These are phyloP conservation scores for Pseudomyrmex gracilis DNA, from an alignment of 1,140 invertebrate genomes.

Conservation along the genomic window DNA sequence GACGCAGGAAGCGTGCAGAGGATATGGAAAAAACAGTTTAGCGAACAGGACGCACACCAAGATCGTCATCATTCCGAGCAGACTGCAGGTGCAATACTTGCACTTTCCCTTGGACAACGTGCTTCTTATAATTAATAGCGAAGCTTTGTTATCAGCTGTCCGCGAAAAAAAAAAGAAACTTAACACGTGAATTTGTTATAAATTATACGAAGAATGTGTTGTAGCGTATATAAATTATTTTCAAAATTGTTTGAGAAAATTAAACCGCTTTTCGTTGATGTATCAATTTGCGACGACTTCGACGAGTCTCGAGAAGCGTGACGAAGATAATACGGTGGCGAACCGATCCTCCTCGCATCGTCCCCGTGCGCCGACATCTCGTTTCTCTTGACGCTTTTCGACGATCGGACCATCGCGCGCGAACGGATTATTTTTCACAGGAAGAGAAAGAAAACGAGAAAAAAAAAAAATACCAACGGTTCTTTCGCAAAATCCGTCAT, in stretches of 20 bases:
- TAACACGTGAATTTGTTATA: background rate
- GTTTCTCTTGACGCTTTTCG: slow-evolving; percentile 18
- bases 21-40: slow-evolving; percentile 70
- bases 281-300: background rate
- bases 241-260: background rate
- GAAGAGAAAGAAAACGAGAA: background rate
- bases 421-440: slow-evolving; percentile 35
- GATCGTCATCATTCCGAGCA: slow-evolving; percentile 22
- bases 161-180: background rate
- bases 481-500: slow-evolving; percentile 23
- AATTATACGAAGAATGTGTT: too few relatives aligned
- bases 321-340: slow-evolving; percentile 24
- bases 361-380: slow-evolving; percentile 2
- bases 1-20: slow-evolving; percentile 74
- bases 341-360: background rate
- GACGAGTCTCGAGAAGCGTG: background rate
- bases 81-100: slow-evolving; percentile 24
- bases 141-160: background rate
- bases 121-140: slow-evolving; percentile 26
- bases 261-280: slow-evolving; percentile 20
- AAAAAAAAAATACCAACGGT: background rate
- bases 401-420: slow-evolving; percentile 51
- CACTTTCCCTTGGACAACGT: slow-evolving; percentile 9
- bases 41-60: slow-evolving; percentile 48
- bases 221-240: background rate